Conservation (phyloP, 2,797 vertebrate species). For the Gymnoscopelus braueri region DNA sequence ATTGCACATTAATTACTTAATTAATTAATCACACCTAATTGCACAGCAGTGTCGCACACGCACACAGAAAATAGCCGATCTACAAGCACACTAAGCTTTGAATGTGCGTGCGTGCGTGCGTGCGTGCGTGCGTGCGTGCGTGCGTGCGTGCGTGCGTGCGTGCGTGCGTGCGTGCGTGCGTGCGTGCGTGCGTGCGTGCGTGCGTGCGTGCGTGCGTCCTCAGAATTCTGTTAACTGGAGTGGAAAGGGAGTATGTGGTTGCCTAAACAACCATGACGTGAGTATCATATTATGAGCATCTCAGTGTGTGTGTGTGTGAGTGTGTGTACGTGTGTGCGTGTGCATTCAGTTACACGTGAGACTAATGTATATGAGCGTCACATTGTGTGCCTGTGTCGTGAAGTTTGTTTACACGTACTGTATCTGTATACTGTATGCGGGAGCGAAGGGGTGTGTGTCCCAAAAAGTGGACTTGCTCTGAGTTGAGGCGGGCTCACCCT, state of each 20-base stretch:
- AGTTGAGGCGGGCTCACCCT: conserved; percentile 4
- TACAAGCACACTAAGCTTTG: too few species aligned
- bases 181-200: conserved; percentile 4
- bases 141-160: background rate
- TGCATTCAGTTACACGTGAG: background rate
- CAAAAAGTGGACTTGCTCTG: conserved; percentile 22
- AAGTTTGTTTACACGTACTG: too few species aligned
- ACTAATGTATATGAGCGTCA: too few species aligned
- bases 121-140: conserved; percentile 1
- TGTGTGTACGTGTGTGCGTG: conserved; percentile 1
- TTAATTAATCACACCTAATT: too few species aligned
- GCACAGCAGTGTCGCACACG: too few species aligned
- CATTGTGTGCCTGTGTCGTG: too few species aligned
- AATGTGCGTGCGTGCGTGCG: background rate
- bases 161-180: background rate
- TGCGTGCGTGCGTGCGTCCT: background rate
- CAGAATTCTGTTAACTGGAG: too few species aligned
- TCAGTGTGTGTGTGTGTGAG: background rate
- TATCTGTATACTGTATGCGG: too few species aligned
- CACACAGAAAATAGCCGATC: too few species aligned
- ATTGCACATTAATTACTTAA: too few species aligned
- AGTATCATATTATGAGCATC: conserved; percentile 8
- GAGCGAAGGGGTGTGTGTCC: too few species aligned
- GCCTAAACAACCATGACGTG: background rate
- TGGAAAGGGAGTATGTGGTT: too few species aligned